These are phyloP conservation scores for Poecile montanus DNA, from an alignment of 2,797 vertebrate species.

Conservation along the genomic window DNA sequence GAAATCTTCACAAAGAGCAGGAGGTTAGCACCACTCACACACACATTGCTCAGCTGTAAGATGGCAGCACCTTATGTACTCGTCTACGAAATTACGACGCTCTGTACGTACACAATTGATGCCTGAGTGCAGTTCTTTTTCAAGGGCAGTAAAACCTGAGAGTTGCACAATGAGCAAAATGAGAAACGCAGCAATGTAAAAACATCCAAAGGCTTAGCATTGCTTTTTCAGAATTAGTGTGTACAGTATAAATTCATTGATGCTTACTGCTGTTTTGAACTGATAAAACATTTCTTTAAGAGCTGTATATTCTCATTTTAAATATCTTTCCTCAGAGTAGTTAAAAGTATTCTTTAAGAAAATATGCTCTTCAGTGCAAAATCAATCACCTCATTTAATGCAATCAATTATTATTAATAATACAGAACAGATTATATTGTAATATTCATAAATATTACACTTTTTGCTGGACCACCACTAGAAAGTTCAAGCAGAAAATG, in stretches of 20 bases:
- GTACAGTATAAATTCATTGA: conserved; percentile 39
- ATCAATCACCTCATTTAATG: conserved; percentile 33
- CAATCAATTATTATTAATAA: conserved; percentile 38
- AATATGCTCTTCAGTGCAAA: conserved; percentile 14
- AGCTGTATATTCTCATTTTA: conserved; percentile 16
- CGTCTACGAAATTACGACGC: conserved; percentile 1
- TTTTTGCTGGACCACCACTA: background rate
- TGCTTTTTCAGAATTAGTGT: conserved; percentile 32
- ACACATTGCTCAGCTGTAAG: background rate
- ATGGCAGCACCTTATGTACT: conserved; percentile 31
- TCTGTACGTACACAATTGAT: conserved; percentile 30
- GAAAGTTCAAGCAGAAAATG: background rate
- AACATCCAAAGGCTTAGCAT: conserved; percentile 19
- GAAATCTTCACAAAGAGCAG: conserved; percentile 36
- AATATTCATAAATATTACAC: background rate
- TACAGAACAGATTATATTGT: background rate
- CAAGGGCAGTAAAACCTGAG: conserved; percentile 30
- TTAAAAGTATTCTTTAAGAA: background rate
- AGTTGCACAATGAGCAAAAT: background rate
- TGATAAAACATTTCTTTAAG: conserved; percentile 54
- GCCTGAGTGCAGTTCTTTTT: background rate
- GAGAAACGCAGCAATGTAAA: background rate
- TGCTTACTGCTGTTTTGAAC: conserved; percentile 27
- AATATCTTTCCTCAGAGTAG: background rate
- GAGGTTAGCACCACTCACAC: background rate